A percentile compares a stretch with the other conserved stretches of the same genome.
These are phyloP conservation scores for Stichopus horrens DNA, from an alignment of 53 echinoderm and acorn worm genomes.

Conservation along the genomic window DNA sequence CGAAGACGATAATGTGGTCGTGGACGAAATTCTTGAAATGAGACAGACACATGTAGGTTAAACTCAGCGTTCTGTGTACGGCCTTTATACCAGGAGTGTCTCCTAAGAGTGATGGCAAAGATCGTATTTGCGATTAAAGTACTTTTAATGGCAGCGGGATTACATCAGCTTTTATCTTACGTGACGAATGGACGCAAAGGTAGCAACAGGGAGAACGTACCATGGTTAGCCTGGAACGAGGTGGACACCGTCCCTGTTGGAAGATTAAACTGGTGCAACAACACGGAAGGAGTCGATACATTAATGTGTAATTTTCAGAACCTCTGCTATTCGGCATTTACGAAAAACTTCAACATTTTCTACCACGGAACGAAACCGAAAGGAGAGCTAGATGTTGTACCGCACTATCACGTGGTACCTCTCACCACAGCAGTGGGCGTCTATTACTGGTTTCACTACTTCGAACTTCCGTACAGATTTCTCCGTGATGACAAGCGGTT, in stretches of 20 bases:
- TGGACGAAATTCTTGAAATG: too few species aligned
- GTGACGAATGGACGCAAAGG: neutral
- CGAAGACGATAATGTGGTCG: too few species aligned
- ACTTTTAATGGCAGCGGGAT: neutral
- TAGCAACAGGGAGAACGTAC: neutral
- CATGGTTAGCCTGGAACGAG: neutral
- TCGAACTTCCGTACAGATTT: neutral
- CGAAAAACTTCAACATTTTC: neutral
- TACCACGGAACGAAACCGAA: neutral
- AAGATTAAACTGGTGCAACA: neutral
- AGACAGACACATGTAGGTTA: too few species aligned
- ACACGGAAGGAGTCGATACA: neutral
- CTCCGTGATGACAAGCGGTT: too few species aligned
- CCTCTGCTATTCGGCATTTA: neutral
- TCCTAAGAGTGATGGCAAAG: neutral
- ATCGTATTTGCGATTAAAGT: neutral
- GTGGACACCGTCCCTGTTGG: neutral
- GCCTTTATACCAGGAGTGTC: too few species aligned
- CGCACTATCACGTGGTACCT: neutral
- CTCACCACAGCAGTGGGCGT: neutral
- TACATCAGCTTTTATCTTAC: neutral
- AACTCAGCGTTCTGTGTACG: too few species aligned
- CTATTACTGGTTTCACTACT: constrained; percentile 9
- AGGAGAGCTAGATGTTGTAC: neutral
- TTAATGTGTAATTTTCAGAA: neutral